Conservation (phyloP, 2,113 vertebrate genomes). For the Piprites chloris region DNA sequence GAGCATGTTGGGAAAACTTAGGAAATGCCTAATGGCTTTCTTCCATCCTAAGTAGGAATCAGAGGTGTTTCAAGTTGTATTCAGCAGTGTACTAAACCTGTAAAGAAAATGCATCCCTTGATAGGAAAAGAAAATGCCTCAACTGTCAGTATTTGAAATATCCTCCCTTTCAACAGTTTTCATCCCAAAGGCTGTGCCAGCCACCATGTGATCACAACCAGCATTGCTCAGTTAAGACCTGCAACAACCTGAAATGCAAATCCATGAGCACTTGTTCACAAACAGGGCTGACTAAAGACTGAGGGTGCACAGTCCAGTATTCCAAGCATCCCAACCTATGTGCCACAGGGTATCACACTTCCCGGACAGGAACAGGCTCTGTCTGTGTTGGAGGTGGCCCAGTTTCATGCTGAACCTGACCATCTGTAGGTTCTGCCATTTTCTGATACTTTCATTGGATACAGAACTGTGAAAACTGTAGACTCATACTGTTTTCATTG, state of each 20-base stretch:
- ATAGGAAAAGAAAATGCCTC: not conserved
- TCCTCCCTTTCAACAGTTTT: not conserved
- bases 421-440: fast-evolving
- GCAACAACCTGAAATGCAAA: not conserved
- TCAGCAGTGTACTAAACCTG: not conserved
- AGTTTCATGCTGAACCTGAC: not conserved
- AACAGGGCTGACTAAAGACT: not conserved
- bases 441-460: not conserved
- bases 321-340: fast-evolving
- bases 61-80: not conserved
- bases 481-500: not conserved
- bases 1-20: slow-evolving; percentile 77
- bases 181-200: not conserved
- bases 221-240: not conserved
- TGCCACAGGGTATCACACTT: too few relatives aligned
- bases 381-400: not conserved
- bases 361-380: not conserved
- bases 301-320: not conserved
- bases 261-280: not conserved
- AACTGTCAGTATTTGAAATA: not conserved
- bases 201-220: fast-evolving
- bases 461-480: not conserved
- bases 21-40: slow-evolving; percentile 78
- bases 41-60: slow-evolving; percentile 82
- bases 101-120: not conserved